phyloP scores from a whole-genome alignment of 2,888 invertebrate species.

The Cosmorhoe ocellata region DNA sequence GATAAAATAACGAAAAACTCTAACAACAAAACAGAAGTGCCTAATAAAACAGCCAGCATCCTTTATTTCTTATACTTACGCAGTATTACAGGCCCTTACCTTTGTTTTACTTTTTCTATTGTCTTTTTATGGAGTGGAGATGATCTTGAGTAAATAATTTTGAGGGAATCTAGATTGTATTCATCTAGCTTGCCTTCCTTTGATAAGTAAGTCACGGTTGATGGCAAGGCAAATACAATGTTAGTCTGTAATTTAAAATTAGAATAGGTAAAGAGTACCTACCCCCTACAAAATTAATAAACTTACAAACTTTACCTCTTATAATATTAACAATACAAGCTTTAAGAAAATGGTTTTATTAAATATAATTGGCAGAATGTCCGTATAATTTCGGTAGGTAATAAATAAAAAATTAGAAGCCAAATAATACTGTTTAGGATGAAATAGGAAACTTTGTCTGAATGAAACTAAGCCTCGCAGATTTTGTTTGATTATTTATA shows the following conservation, averaged over 20 bases:
- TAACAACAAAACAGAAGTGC: conserved; percentile 23
- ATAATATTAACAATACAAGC: no score
- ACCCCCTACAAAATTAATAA: no score
- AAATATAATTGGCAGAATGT: no score
- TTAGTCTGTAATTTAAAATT: conserved; percentile 50
- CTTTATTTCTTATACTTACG: conserved; percentile 25
- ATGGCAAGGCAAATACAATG: conserved; percentile 57
- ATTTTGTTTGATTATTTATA: no score
- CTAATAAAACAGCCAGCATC: conserved; percentile 29
- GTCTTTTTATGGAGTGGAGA: conserved; percentile 60
- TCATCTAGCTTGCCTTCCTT: conserved; percentile 46
- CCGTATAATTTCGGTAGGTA: no score
- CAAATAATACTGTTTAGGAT: no score
- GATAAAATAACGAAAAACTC: conserved; percentile 1
- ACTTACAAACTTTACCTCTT: no score
- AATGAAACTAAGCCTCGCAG: no score
- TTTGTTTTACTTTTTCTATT: conserved; percentile 56
- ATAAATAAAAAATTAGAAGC: no score
- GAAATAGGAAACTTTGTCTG: no score
- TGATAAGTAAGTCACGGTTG: conserved; percentile 48
- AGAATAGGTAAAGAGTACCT: no score
- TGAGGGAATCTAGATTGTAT: conserved; percentile 55
- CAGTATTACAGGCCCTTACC: conserved; percentile 40
- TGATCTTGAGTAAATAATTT: conserved; percentile 60
- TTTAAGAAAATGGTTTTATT: no score